phyloP scores from a whole-genome alignment of 2,797 vertebrate species.

The Lagodon rhomboides region DNA sequence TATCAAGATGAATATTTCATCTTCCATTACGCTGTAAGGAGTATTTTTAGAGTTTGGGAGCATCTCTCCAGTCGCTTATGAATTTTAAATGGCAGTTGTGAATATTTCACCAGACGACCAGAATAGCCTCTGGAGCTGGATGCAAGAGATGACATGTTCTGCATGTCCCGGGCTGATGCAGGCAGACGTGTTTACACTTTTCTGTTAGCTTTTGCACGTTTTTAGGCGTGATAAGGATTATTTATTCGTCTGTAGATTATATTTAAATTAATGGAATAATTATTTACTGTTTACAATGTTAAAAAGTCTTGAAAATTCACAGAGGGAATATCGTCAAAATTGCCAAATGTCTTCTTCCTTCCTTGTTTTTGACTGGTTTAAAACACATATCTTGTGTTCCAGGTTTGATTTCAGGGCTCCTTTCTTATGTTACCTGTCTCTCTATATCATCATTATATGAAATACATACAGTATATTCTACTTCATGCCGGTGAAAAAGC shows the following conservation, averaged over 20 bases:
- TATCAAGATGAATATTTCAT: constrained; percentile 79
- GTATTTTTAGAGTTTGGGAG: constrained; percentile 76
- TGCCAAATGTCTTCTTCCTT: too few relatives aligned
- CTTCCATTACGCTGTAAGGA: constrained; percentile 48
- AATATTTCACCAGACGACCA: constrained; percentile 78
- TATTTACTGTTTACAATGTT: too few relatives aligned
- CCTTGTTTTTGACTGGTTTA: too few relatives aligned
- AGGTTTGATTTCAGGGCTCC: too few relatives aligned
- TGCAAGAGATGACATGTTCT: constrained; percentile 34
- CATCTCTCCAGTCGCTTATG: constrained; percentile 63
- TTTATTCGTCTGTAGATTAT: not conserved
- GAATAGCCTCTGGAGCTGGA: constrained; percentile 58
- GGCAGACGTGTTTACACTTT: not conserved
- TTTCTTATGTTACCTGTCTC: too few relatives aligned
- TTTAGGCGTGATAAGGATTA: not conserved
- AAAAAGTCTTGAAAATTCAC: not conserved
- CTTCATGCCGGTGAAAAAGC: too few relatives aligned
- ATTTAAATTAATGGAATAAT: too few relatives aligned
- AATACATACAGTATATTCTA: too few relatives aligned
- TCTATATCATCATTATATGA: too few relatives aligned
- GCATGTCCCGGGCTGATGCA: constrained; percentile 43
- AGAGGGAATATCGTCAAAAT: too few relatives aligned
- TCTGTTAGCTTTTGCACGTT: not conserved
- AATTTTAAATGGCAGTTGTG: constrained; percentile 76
- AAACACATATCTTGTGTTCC: too few relatives aligned